Conservation (phyloP, 2,797 vertebrate species). For the Arctocebus calabarensis region DNA sequence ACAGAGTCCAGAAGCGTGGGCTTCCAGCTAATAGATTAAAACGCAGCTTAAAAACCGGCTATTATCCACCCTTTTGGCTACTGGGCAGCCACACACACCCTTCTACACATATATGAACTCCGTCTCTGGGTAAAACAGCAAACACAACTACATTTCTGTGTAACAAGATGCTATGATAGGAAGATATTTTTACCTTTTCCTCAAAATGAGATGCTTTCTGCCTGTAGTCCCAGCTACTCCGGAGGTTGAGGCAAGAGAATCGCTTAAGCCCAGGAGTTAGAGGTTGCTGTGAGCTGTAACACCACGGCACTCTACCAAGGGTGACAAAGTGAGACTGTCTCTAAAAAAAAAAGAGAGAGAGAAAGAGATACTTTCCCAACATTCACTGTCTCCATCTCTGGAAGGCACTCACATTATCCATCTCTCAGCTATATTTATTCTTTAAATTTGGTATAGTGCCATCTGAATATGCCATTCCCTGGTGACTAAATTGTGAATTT, state of each 20-base stretch:
- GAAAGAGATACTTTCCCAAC: not conserved
- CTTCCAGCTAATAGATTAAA: not conserved
- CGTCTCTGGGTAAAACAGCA: not conserved
- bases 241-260: too few relatives aligned
- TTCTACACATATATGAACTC: not conserved
- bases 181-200: not conserved
- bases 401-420: not conserved
- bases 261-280: too few relatives aligned
- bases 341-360: too few relatives aligned
- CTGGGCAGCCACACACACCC: not conserved
- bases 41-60: not conserved
- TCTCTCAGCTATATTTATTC: not conserved
- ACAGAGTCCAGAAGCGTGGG: rapidly evolving
- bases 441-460: not conserved
- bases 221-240: too few relatives aligned
- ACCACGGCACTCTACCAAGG: too few relatives aligned
- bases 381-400: rapidly evolving
- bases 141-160: not conserved
- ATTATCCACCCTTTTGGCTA: not conserved
- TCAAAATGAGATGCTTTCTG: not conserved
- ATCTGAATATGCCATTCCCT: not conserved
- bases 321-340: too few relatives aligned
- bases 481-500: not conserved
- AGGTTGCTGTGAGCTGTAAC: too few relatives aligned
- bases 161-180: not conserved